These are phyloP conservation scores for Eurystomus gularis DNA, from an alignment of 2,113 vertebrate genomes.

Conservation along the genomic window DNA sequence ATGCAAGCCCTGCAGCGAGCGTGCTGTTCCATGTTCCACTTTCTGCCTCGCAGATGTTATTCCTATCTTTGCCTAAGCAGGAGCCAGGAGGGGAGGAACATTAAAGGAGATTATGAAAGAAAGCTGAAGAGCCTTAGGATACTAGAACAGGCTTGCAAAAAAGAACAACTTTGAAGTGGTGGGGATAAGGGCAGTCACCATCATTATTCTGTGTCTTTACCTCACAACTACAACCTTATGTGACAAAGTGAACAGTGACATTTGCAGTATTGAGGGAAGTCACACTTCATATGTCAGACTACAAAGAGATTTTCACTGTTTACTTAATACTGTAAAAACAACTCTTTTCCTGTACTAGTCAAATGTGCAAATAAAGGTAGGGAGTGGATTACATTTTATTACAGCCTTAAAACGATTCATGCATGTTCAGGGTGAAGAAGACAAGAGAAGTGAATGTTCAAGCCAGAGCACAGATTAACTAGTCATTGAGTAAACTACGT, in stretches of 20 bases:
- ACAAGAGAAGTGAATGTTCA: neutral
- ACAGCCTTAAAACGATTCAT: neutral
- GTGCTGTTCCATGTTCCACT: neutral
- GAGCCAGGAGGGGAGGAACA: neutral
- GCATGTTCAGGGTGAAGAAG: neutral
- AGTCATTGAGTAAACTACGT: neutral
- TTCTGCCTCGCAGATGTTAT: neutral
- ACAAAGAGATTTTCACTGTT: neutral
- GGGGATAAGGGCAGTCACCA: neutral
- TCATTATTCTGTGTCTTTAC: neutral
- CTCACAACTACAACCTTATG: neutral
- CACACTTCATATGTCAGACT: neutral
- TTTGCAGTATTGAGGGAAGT: neutral
- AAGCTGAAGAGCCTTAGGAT: neutral
- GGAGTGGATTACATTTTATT: neutral
- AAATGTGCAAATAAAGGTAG: neutral
- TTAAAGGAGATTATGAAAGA: neutral
- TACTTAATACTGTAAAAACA: neutral
- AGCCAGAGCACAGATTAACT: neutral
- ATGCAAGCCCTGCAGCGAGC: neutral
- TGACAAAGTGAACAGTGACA: neutral
- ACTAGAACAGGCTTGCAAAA: rapidly evolving
- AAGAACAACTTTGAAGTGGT: neutral
- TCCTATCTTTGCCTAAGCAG: neutral
- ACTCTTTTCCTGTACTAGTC: neutral